Percentiles rank a stretch among this genome's conserved stretches.
phyloP scores from a whole-genome alignment of 2,113 vertebrate genomes.

The Laticauda laticaudata region DNA sequence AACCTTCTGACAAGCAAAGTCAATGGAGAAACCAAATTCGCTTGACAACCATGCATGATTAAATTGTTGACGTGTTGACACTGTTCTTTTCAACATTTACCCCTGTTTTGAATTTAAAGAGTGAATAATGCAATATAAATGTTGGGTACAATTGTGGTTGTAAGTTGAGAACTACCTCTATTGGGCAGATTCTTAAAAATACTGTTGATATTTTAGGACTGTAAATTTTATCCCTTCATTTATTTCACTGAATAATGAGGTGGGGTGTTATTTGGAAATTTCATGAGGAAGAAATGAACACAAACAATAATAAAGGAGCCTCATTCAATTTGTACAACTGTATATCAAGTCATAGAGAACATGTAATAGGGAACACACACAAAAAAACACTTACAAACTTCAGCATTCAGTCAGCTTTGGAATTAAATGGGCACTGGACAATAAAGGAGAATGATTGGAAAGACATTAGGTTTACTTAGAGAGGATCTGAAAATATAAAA shows the following conservation, averaged over 20 bases:
- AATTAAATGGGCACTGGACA: background rate
- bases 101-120: too few species aligned
- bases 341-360: background rate
- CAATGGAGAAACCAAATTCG: background rate
- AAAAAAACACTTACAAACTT: background rate
- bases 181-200: background rate
- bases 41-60: background rate
- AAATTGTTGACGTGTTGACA: too few species aligned
- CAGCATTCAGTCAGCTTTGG: background rate
- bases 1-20: background rate
- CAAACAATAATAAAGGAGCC: background rate
- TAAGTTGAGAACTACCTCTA: background rate
- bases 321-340: background rate
- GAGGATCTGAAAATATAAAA: conserved; percentile 4
- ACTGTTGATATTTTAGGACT: background rate
- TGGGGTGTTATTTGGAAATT: background rate
- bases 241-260: background rate
- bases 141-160: background rate
- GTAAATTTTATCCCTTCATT: background rate
- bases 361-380: background rate
- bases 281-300: background rate
- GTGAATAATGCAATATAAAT: too few species aligned
- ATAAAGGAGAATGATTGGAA: background rate
- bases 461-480: background rate
- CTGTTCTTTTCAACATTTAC: too few species aligned